Evolutionary conservation across 2,888 invertebrate genomes (phyloP).

Genomic region (Sericinus montela): DNA sequence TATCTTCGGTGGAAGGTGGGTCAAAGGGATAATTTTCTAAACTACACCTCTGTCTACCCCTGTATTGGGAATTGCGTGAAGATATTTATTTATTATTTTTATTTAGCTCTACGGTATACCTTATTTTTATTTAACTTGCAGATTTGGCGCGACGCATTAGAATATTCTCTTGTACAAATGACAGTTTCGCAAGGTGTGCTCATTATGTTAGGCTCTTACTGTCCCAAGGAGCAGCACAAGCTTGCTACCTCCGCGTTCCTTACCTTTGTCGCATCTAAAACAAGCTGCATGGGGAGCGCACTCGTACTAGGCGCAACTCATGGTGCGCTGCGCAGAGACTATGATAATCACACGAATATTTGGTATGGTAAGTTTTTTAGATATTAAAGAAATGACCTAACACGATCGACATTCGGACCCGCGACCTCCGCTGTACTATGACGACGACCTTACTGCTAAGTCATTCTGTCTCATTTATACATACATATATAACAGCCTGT

Average conservation of each 20-base stretch:
- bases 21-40: too few species aligned
- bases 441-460: too few species aligned
- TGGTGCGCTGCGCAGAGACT: conserved; percentile 54
- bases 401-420: too few species aligned
- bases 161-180: conserved; percentile 61
- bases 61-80: too few species aligned
- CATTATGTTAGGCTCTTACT: conserved; percentile 60
- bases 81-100: too few species aligned
- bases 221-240: conserved; percentile 47
- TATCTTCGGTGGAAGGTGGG: too few species aligned
- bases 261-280: conserved; percentile 49
- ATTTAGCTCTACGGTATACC: too few species aligned
- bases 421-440: too few species aligned
- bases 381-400: too few species aligned
- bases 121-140: conserved; percentile 24
- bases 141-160: conserved; percentile 68
- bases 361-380: conserved; percentile 42
- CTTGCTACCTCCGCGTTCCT: conserved; percentile 47
- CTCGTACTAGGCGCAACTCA: conserved; percentile 55
- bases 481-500: too few species aligned
- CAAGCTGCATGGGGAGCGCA: conserved; percentile 42
- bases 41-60: too few species aligned
- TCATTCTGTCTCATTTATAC: too few species aligned
- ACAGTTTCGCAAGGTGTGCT: conserved; percentile 58
- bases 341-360: conserved; percentile 48